phyloP scores from a whole-genome alignment of 2,888 invertebrate genomes.

The Axea sp. region DNA sequence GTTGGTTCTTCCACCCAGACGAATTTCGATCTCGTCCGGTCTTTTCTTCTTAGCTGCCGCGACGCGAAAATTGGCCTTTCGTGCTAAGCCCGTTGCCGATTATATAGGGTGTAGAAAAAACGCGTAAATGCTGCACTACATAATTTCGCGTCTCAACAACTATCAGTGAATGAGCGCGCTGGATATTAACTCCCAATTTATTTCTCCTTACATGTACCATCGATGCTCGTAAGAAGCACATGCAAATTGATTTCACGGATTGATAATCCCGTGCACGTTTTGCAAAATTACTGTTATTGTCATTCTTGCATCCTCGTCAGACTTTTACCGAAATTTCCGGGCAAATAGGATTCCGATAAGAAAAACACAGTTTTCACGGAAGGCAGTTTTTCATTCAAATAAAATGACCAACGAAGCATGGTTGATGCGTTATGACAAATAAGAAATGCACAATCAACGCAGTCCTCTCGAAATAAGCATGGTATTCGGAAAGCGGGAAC shows the following conservation, averaged over 20 bases:
- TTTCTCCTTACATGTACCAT: constrained; percentile 42
- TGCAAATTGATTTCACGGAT: constrained; percentile 49
- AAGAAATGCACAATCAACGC: no score
- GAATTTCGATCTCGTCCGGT: constrained; percentile 66
- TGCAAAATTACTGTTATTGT: no score
- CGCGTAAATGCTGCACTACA: constrained; percentile 20
- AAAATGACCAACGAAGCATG: no score
- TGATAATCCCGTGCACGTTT: no score
- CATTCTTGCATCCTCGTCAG: no score
- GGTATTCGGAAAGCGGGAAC: no score
- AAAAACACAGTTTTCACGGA: no score
- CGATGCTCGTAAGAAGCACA: constrained; percentile 20
- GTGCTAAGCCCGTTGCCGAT: constrained; percentile 47
- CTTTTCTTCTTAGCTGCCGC: constrained; percentile 51
- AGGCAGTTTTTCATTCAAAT: no score
- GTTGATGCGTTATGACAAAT: no score
- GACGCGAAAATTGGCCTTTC: constrained; percentile 61
- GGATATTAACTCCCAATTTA: constrained; percentile 45
- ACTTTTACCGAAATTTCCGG: no score
- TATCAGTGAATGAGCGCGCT: constrained; percentile 25
- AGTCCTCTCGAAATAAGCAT: no score
- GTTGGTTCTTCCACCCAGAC: constrained; percentile 68
- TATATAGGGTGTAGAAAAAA: constrained; percentile 59
- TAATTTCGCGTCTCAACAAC: constrained; percentile 47
- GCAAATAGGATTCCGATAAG: no score